Evolutionary conservation across 2,888 invertebrate genomes (phyloP), one percentile per base, ranked within the genome.

Genomic region (Tachina fera): DNA sequence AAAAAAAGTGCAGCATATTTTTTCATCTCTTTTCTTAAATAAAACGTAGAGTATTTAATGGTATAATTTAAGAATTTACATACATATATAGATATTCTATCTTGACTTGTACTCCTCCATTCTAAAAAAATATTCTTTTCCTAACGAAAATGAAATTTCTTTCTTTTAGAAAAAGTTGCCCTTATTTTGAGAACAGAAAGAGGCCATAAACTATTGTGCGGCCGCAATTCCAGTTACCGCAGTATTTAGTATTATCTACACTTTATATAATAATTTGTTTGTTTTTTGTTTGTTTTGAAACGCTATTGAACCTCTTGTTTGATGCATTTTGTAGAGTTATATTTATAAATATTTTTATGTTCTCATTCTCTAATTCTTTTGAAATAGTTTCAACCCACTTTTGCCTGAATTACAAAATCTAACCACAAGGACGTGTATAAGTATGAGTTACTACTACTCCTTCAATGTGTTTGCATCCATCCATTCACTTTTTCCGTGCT

Each of bases 261-360:
- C 8, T 43, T 31, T 56, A 53, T 45, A 47, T 14, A 31, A 31
- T 31, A 31, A 31, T 31, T 31, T 31, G 31, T 31, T 31, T 31
- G 4, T 31, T 31, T 43, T 10, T 22, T 43, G 10, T 14, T 14
- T n/a, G 9, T 53, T 53, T 60, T 13, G 16, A 41, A 45, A 58
- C 65, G 58, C 65, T 65, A 80, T 80, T 80, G 80, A 80, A 65
- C 65, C 19, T 72, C 10, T 58, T 58, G 39, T 47, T 41, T 9
- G 16, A 22, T 72, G 14, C 47, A 9, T 45, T 79, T 71, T 31
- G 47, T 39, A 31, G 58, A 49, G 47, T n/a, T 31, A 60, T 49
- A 43, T 68, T 51, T 51, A 51, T 22, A 60, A 61, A 16, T 56
- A 31, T 31, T 47, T 16, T 6, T 19, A 22, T 63, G 22, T n/a